Conservation (phyloP, 1,140 invertebrate genomes). For the Probaryconus sp. region DNA sequence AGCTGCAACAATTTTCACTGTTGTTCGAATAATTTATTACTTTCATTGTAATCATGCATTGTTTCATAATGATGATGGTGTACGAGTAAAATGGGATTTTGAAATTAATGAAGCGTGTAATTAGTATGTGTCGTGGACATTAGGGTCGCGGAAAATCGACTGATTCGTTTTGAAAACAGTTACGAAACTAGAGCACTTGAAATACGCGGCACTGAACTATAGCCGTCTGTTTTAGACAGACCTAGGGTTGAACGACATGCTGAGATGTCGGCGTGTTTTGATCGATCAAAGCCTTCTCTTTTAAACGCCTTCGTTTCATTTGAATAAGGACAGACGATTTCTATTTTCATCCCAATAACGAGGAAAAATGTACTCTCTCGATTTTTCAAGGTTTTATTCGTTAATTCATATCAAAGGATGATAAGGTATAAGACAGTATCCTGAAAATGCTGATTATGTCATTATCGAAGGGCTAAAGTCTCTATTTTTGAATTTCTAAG, state of each 20-base stretch:
- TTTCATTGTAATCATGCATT: slow-evolving; percentile 10
- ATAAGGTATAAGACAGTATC: too few relatives aligned
- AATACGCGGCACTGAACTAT: not conserved
- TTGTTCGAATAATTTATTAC: too few relatives aligned
- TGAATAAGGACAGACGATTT: slow-evolving; percentile 6
- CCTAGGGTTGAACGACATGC: slow-evolving; percentile 34
- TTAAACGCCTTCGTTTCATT: slow-evolving; percentile 9
- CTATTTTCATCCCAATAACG: slow-evolving; percentile 18
- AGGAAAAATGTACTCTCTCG: too few relatives aligned
- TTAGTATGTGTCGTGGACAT: not conserved
- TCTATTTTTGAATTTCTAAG: too few relatives aligned
- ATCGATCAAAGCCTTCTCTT: slow-evolving; percentile 24
- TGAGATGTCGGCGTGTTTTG: slow-evolving; percentile 5
- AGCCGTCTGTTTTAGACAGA: not conserved
- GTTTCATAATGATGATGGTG: slow-evolving; percentile 18
- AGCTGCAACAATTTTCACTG: too few relatives aligned
- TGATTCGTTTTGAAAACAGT: not conserved
- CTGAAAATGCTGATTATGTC: too few relatives aligned
- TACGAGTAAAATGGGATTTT: too few relatives aligned
- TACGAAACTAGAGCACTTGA: not conserved
- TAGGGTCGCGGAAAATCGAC: too few relatives aligned
- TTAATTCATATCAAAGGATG: too few relatives aligned
- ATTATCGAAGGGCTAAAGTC: too few relatives aligned
- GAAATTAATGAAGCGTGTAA: slow-evolving; percentile 8
- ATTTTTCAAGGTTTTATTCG: too few relatives aligned